Base-by-base conservation (phyloP, 2,888 invertebrate species). In the Drosophila kokeensis region DNA sequence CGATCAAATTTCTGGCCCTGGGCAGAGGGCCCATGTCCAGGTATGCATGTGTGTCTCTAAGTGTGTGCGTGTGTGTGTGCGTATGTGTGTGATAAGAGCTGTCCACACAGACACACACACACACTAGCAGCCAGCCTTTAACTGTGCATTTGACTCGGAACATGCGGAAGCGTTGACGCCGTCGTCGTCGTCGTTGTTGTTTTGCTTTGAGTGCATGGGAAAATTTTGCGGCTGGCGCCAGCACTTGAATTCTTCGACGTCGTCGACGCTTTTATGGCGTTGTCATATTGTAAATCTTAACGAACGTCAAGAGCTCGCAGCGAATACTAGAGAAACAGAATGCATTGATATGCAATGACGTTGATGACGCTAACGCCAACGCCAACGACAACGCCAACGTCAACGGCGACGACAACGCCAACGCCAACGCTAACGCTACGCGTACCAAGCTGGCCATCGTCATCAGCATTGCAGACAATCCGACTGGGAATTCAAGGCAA, bases 101-200 rank as follows among this genome's bases (percentile, higher is more conserved):
- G 42, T 27, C 30, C 34, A 49, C 54, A 54, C 62, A 65, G 40
- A 10, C 4, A 53, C 32, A 45, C 50, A 45, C 50, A 50, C 65
- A 68, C 53, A 69, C 29, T 53, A 24, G 49, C 34, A 68, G 45
- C 38, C 30, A 58, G 50, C 53, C 64, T 82, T 71, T 71, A 69
- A 77, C 72, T 77, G 73, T 76, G 73, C 71, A 81, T 84, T 76
- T 67, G 52, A 52, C 50, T 76, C 50, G 36, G 21, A 76, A 71
- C 71, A 85, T 84, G 85, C 90, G 90, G 88, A 87, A 84, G 71
- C 63, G 65, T 54, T 54, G 57, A n/a, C 50, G 53, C n/a, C 40
- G 55, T 13, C 49, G 27, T 29, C 52, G 21, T 15, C 15, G 29
- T 49, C 24, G 58, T 36, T 24, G 40, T 32, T n/a, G 52, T 42